Evolutionary conservation across 37 sponge, comb jelly and placozoan species (phyloP).

Genomic region (Cladorhizidae sp.): DNA sequence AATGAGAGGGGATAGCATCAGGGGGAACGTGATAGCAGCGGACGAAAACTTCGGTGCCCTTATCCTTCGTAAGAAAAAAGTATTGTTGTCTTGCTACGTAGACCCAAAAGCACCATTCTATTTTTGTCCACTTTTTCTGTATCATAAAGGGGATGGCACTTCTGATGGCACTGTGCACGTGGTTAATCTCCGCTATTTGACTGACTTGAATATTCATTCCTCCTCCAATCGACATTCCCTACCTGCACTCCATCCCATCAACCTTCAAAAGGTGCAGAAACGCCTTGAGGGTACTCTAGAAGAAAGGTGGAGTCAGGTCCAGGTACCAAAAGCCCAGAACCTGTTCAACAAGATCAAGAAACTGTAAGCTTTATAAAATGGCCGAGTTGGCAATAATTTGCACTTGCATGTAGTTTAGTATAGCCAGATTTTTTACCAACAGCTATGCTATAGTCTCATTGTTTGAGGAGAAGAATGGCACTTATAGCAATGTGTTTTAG

Average conservation of each 20-base stretch:
- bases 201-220: conserved; percentile 18
- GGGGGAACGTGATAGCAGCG: conserved; percentile 37
- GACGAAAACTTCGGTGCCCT: conserved; percentile 34
- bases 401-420: too few relatives aligned
- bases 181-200: conserved; percentile 38
- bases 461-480: too few relatives aligned
- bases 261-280: conserved; percentile 28
- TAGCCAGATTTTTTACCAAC: too few relatives aligned
- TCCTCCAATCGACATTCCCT: neutral
- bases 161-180: conserved; percentile 31
- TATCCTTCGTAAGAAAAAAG: conserved; percentile 34
- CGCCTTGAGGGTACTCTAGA: conserved; percentile 22
- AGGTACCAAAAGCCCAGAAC: conserved; percentile 36
- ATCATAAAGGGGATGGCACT: neutral
- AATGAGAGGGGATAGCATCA: conserved; percentile 14
- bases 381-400: too few relatives aligned
- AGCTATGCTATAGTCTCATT: too few relatives aligned
- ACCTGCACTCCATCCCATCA: neutral
- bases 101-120: neutral
- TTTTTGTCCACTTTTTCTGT: neutral
- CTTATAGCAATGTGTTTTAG: too few relatives aligned
- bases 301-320: conserved; percentile 24
- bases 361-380: conserved; percentile 58
- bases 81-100: neutral
- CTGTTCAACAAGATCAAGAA: conserved; percentile 53